Evolutionary conservation across 2,888 invertebrate species (phyloP).

Genomic region (Drosophila conformis): DNA sequence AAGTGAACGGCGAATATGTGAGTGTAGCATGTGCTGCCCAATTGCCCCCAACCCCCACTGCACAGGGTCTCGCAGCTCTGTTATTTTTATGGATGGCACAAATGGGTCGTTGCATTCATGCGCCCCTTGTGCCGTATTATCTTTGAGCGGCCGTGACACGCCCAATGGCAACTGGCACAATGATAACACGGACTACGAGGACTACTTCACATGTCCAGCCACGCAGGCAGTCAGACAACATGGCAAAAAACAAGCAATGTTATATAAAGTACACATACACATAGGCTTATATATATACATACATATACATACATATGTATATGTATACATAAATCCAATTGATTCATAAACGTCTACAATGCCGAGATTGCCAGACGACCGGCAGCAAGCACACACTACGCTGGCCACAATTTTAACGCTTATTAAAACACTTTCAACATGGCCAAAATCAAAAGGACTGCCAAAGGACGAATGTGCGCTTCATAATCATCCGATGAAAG

Average conservation of each 20-base stretch:
- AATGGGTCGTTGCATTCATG: slow-evolving; percentile 57
- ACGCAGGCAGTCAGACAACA: slow-evolving; percentile 6
- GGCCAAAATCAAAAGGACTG: slow-evolving; percentile 43
- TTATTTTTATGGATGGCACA: slow-evolving; percentile 60
- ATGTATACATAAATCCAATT: slow-evolving; percentile 57
- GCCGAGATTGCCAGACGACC: slow-evolving; percentile 23
- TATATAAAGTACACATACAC: not conserved
- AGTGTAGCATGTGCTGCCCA: slow-evolving; percentile 1
- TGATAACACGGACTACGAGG: slow-evolving; percentile 42
- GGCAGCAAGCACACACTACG: not conserved
- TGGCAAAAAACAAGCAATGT: not conserved
- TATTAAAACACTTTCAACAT: slow-evolving; percentile 54
- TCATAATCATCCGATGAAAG: slow-evolving; percentile 54
- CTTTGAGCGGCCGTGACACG: slow-evolving; percentile 35
- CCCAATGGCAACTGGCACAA: slow-evolving; percentile 44
- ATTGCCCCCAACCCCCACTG: not conserved
- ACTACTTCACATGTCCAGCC: slow-evolving; percentile 33
- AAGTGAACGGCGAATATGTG: slow-evolving; percentile 30
- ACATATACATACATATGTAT: not conserved
- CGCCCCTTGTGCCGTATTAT: slow-evolving; percentile 42
- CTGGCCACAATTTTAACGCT: slow-evolving; percentile 38
- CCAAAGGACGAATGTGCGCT: slow-evolving; percentile 5
- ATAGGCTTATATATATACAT: not conserved
- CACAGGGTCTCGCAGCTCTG: slow-evolving; percentile 24
- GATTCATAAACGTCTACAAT: slow-evolving; percentile 50